Evolutionary conservation across 35 echinoderm and acorn worm species (phyloP).

Genomic region (Anneissia japonica): DNA sequence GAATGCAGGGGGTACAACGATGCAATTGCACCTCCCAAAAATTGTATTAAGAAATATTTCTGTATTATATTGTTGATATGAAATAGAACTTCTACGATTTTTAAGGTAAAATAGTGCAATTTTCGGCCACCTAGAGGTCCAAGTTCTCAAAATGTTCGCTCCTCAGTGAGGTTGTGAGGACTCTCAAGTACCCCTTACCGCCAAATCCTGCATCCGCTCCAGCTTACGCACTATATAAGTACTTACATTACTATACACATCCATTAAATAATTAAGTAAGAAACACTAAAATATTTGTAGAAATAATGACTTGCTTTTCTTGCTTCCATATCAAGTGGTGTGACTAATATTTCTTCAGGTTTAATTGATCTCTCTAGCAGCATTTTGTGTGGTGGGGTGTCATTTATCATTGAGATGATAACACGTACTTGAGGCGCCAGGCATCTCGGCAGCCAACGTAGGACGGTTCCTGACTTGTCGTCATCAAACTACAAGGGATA

Average conservation of each 20-base stretch:
- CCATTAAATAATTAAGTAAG: not conserved
- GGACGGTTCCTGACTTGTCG: constrained; percentile 53
- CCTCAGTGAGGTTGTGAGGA: not conserved
- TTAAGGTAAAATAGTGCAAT: too few relatives aligned
- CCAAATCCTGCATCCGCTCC: too few relatives aligned
- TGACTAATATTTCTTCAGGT: constrained; percentile 61
- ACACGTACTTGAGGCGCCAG: constrained; percentile 75
- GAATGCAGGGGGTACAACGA: too few relatives aligned
- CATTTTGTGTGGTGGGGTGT: constrained; percentile 71
- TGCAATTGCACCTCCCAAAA: too few relatives aligned
- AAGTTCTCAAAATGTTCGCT: too few relatives aligned
- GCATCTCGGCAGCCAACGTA: constrained; percentile 74
- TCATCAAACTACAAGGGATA: constrained; percentile 71
- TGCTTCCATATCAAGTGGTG: constrained; percentile 70
- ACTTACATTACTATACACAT: not conserved
- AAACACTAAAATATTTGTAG: not conserved
- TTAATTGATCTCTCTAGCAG: constrained; percentile 39
- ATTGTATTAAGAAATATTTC: too few relatives aligned
- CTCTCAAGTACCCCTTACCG: too few relatives aligned
- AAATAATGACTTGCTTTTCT: constrained; percentile 25
- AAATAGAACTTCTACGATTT: too few relatives aligned
- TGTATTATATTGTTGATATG: too few relatives aligned
- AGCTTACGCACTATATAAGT: not conserved
- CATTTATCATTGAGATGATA: constrained; percentile 75
- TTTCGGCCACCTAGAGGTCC: too few relatives aligned